Evolutionary conservation across 2,888 invertebrate genomes (phyloP).

Genomic region (Drosophila mulleri): DNA sequence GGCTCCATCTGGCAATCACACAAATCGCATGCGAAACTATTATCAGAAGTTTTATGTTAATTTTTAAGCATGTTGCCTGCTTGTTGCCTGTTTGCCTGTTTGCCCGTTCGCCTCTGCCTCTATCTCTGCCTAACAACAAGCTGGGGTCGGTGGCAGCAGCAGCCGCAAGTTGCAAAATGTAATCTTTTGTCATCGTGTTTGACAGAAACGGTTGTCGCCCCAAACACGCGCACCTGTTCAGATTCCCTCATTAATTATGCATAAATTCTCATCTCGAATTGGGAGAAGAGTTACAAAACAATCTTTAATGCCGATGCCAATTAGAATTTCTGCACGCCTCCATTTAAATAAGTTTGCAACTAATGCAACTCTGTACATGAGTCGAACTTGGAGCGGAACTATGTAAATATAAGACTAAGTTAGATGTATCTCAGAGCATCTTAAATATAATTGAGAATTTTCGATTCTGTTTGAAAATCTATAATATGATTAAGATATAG

Average conservation of each 20-base stretch:
- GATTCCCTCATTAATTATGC: slow-evolving; percentile 84
- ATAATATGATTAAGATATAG: no score
- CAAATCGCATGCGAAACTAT: slow-evolving; percentile 75
- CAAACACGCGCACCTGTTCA: slow-evolving; percentile 77
- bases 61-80: slow-evolving; percentile 73
- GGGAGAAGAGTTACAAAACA: slow-evolving; percentile 45
- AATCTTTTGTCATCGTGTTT: slow-evolving; percentile 82
- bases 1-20: slow-evolving; percentile 57
- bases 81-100: slow-evolving; percentile 29
- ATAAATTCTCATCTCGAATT: slow-evolving; percentile 74
- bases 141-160: slow-evolving; percentile 46
- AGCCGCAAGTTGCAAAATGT: slow-evolving; percentile 74
- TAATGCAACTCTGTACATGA: background rate
- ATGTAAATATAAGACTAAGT: background rate
- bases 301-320: slow-evolving; percentile 39
- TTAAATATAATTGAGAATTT: no score
- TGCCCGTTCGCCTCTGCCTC: slow-evolving; percentile 37
- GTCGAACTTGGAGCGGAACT: background rate
- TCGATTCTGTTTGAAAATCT: no score
- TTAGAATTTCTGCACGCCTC: slow-evolving; percentile 14
- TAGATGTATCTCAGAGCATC: no score
- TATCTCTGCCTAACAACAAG: slow-evolving; percentile 48
- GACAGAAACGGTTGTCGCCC: slow-evolving; percentile 75
- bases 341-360: background rate
- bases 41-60: slow-evolving; percentile 83